A percentile compares a stretch with the other conserved stretches of the same genome.
Conservation (phyloP, 2,113 vertebrate genomes). For the Forbesichthys papilliferus region DNA sequence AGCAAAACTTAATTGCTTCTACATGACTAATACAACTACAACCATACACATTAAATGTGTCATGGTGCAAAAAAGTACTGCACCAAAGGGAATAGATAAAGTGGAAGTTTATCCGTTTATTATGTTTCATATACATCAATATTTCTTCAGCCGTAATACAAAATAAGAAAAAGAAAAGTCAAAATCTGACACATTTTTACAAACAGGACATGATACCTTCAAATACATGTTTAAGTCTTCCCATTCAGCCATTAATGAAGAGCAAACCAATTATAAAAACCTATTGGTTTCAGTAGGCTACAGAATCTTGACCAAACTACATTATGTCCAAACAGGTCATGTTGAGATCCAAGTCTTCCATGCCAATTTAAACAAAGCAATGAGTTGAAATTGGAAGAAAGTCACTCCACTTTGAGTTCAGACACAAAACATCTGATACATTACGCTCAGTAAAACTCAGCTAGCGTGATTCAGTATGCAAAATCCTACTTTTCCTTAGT, state of each 20-base stretch:
- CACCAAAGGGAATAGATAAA: slow-evolving; percentile 16
- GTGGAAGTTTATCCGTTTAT: slow-evolving; percentile 71
- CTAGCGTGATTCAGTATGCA: slow-evolving; percentile 21
- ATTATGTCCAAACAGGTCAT: slow-evolving; percentile 49
- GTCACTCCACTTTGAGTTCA: slow-evolving; percentile 37
- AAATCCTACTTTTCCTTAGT: slow-evolving; percentile 62
- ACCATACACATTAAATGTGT: neutral
- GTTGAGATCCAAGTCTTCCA: slow-evolving; percentile 31
- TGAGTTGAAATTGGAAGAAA: slow-evolving; percentile 43
- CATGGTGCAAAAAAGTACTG: too few relatives aligned
- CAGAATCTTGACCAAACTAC: slow-evolving; percentile 47
- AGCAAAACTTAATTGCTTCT: too few relatives aligned
- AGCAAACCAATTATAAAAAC: slow-evolving; percentile 54
- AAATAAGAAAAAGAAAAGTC: slow-evolving; percentile 70
- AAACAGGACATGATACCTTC: slow-evolving; percentile 97
- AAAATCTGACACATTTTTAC: slow-evolving; percentile 83
- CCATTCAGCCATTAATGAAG: slow-evolving; percentile 80
- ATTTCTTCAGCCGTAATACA: slow-evolving; percentile 80
- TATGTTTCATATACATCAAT: slow-evolving; percentile 84
- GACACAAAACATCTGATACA: slow-evolving; percentile 42
- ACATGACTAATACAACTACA: neutral
- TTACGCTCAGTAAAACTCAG: slow-evolving; percentile 50
- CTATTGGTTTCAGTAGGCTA: slow-evolving; percentile 59
- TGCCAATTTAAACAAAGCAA: slow-evolving; percentile 56
- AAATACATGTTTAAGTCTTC: slow-evolving; percentile 83